These are phyloP conservation scores for Gadus chalcogrammus DNA, from an alignment of 2,113 vertebrate genomes.

Conservation along the genomic window DNA sequence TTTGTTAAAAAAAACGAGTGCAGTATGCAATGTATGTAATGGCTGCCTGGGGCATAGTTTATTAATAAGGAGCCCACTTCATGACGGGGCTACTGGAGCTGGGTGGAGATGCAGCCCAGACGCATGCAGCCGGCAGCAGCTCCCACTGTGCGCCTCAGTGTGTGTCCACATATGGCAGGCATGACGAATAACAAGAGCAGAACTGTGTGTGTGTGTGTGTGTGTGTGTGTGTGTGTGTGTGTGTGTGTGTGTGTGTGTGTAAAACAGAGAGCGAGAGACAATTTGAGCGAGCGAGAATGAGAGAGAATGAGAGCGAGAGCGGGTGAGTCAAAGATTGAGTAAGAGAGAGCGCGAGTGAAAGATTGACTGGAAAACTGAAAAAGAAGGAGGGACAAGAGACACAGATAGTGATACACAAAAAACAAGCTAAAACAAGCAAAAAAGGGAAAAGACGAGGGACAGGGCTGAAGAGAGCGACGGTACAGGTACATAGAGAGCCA, in stretches of 20 bases:
- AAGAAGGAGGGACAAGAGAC: background rate
- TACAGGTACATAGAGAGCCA: background rate
- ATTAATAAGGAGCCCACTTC: slow-evolving; percentile 68
- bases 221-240: no score
- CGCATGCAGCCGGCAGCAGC: slow-evolving; percentile 55
- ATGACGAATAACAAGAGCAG: background rate
- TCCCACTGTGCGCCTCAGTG: slow-evolving; percentile 27
- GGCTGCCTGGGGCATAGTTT: slow-evolving; percentile 65
- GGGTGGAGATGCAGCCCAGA: slow-evolving; percentile 52
- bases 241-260: slow-evolving; percentile 23
- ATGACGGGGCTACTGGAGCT: slow-evolving; percentile 50
- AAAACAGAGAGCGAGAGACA: slow-evolving; percentile 18
- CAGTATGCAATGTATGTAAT: slow-evolving; percentile 67
- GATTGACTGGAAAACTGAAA: background rate
- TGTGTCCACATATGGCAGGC: slow-evolving; percentile 23
- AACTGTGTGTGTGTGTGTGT: no score
- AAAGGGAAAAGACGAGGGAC: background rate
- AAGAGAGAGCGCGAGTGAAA: background rate
- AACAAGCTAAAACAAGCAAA: background rate
- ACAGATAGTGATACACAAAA: no score
- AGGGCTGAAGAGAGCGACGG: background rate
- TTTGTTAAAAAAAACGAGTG: slow-evolving; percentile 58
- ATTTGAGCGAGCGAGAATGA: slow-evolving; percentile 12
- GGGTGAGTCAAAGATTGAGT: background rate
- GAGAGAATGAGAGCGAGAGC: slow-evolving; percentile 5